phyloP scores from a whole-genome alignment of 2,113 vertebrate species.

The Ammodytes marinus region DNA sequence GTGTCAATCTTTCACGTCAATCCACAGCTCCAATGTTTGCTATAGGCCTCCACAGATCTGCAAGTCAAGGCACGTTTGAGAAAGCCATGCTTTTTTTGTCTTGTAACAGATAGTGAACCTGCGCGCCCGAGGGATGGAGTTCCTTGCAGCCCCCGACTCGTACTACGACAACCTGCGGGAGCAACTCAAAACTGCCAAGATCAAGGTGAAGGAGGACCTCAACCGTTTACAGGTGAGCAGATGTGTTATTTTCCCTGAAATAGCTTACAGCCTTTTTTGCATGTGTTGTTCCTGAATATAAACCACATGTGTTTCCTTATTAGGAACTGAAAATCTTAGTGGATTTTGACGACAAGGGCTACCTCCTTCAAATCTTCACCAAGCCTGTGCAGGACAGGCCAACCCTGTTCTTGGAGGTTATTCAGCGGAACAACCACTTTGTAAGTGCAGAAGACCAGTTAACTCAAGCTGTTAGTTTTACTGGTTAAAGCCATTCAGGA shows the following conservation, averaged over 20 bases:
- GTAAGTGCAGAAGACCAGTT: conserved; percentile 74
- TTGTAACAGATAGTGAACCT: conserved; percentile 84
- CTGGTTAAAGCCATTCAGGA: background rate
- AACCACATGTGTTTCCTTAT: background rate
- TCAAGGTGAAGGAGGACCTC: conserved; percentile 88
- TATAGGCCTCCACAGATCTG: background rate
- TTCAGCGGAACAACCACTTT: conserved; percentile 87
- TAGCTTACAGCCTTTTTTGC: background rate
- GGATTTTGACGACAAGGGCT: conserved; percentile 89
- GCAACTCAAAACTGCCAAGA: conserved; percentile 86
- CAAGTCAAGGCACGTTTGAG: conserved; percentile 33
- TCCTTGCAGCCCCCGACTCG: conserved; percentile 83
- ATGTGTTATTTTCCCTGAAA: background rate
- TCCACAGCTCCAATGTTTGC: conserved; percentile 7
- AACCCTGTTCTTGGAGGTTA: conserved; percentile 89
- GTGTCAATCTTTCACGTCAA: background rate
- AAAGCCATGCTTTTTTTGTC: background rate
- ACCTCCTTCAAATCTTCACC: conserved; percentile 90
- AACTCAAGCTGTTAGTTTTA: background rate
- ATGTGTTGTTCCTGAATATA: no score
- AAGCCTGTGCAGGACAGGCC: conserved; percentile 89
- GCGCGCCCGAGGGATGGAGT: conserved; percentile 86
- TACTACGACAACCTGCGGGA: conserved; percentile 84
- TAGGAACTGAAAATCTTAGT: conserved; percentile 89
- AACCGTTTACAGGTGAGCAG: conserved; percentile 83